These are phyloP conservation scores for Nematolebias whitei DNA, from an alignment of 2,113 vertebrate genomes.

Conservation along the genomic window DNA sequence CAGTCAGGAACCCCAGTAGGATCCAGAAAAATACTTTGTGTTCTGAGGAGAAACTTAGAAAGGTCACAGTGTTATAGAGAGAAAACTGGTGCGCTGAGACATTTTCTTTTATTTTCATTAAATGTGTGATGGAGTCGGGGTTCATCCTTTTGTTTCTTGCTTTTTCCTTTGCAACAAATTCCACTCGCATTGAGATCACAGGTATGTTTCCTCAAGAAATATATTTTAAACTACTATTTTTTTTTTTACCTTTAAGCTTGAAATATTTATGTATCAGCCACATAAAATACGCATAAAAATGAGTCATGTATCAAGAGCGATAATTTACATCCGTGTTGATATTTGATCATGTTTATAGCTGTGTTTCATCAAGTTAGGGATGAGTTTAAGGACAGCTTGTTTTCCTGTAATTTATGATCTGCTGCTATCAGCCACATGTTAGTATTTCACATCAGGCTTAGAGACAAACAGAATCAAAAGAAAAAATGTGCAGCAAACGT, in stretches of 20 bases:
- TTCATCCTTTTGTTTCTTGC: constrained; percentile 50
- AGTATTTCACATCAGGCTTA: not conserved
- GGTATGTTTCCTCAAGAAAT: constrained; percentile 57
- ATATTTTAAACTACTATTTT: constrained; percentile 3
- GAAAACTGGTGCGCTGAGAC: constrained; percentile 25
- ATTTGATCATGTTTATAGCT: not conserved
- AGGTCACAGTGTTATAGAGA: constrained; percentile 46
- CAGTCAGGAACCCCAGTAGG: constrained; percentile 47
- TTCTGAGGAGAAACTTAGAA: constrained; percentile 27
- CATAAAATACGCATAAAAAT: constrained; percentile 5
- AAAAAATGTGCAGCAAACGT: not conserved
- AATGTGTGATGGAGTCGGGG: constrained; percentile 62
- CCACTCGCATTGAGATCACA: constrained; percentile 25
- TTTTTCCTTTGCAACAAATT: constrained; percentile 28
- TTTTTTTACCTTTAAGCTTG: constrained; percentile 2
- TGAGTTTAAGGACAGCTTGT: not conserved
- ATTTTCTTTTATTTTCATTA: constrained; percentile 20
- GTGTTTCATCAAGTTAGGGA: not conserved
- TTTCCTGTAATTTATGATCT: not conserved
- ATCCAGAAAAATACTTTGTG: constrained; percentile 34
- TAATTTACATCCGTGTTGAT: not conserved
- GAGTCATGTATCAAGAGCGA: not conserved
- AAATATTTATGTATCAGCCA: not conserved
- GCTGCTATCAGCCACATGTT: not conserved
- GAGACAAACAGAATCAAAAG: not conserved